Conservation (phyloP, 2,797 vertebrate species). For the Halcyon chelicuti region DNA sequence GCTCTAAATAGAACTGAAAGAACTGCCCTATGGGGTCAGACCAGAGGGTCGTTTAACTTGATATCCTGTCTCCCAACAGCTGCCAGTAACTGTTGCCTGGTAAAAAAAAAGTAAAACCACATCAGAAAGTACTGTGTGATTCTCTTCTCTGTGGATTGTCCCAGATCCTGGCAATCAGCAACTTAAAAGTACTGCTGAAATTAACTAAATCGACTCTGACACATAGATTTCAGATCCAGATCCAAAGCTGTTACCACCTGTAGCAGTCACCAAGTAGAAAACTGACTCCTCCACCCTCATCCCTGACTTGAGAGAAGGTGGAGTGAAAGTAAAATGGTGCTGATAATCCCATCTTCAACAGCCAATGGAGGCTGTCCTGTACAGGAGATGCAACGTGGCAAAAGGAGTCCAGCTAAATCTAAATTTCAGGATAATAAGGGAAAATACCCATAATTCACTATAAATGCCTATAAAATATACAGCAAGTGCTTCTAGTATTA, state of each 20-base stretch:
- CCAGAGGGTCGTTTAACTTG: constrained; percentile 13
- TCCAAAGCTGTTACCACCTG: background rate
- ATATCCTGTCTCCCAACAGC: constrained; percentile 13
- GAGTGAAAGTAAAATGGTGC: background rate
- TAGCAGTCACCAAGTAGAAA: background rate
- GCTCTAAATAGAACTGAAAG: constrained; percentile 55
- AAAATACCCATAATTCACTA: background rate
- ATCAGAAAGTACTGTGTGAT: background rate
- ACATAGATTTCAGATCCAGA: background rate
- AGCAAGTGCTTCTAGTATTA: background rate
- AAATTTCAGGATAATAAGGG: background rate
- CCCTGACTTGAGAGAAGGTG: background rate
- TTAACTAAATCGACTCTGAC: background rate
- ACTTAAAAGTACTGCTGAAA: background rate
- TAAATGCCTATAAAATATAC: background rate
- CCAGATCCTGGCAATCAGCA: background rate
- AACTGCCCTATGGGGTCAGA: constrained; percentile 29
- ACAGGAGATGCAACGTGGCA: background rate
- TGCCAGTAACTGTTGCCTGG: background rate
- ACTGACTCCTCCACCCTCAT: background rate
- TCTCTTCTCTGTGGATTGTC: background rate
- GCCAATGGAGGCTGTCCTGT: background rate
- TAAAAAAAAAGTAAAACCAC: constrained; percentile 19
- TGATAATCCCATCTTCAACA: background rate
- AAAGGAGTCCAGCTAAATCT: background rate